Conservation (phyloP, 2,113 vertebrate species). For the Chauna torquata region DNA sequence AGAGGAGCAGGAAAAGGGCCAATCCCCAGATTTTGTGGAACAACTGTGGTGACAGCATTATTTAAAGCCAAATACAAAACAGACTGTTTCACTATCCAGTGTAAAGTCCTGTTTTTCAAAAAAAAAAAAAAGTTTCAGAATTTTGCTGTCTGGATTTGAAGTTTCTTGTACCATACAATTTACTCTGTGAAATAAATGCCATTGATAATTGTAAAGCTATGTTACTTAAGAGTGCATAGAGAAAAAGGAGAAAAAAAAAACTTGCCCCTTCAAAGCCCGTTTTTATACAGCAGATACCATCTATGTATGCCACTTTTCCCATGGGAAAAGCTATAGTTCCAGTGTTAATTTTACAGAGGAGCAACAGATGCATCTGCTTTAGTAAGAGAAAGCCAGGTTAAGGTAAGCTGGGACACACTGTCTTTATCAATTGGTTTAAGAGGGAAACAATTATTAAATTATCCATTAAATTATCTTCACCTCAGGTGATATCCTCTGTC, state of each 20-base stretch:
- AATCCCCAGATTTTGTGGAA: constrained; percentile 2
- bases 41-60: neutral
- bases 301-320: neutral
- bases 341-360: neutral
- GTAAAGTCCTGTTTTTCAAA: neutral
- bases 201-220: neutral
- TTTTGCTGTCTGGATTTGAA: neutral
- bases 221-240: neutral
- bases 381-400: neutral
- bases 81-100: neutral
- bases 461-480: neutral
- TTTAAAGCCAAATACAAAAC: neutral
- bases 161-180: neutral
- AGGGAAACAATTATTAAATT: neutral
- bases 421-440: neutral
- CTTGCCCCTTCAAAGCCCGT: neutral
- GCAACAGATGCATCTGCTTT: neutral
- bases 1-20: neutral
- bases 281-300: neutral
- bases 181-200: neutral
- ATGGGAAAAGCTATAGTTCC: neutral
- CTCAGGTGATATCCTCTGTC: neutral
- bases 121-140: neutral
- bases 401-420: neutral
- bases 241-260: no score